Evolutionary conservation across 2,888 invertebrate species (phyloP), one percentile per base, ranked within the genome.

Genomic region (Catotricha subobsoleta): DNA sequence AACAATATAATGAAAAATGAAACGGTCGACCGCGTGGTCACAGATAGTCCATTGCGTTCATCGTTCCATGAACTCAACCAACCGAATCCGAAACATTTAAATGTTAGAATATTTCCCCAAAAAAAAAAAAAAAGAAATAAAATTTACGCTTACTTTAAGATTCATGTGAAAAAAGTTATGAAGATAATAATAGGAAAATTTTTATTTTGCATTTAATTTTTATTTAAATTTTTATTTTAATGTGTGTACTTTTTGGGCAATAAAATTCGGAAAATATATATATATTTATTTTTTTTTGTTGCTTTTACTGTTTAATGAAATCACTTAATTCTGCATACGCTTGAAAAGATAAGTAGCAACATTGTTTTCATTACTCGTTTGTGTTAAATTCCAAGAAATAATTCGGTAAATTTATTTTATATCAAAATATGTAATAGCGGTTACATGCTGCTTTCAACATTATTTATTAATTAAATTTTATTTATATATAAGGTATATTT

Each of bases 51-150:
- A 31, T 31, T 33, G 33, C 33, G 40, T 40, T 33, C 31, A 40
- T 40, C 49, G 58, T 60, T 60, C 55, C 58, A 58, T 57, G 56
- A 57, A 57, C 58, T 58, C 59, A 58, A 55, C 58, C 59, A 59
- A 60, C 59, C 59, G 59, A 59, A 59, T 57, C 58, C 19, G 36
- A 40, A 33, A 31, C 33, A 33, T 40, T 40, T 40, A 40, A 30
- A 20, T 21, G 20, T 21, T 21, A 29, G 30, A 39, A 39, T 21
- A 31, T 39, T 21, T 33, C 21, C 23, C 31, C 40, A n/a, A 40
- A 40, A 40, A 40, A 35, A 35, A 35, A 35, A 20, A 19, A 35
- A 10, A 35, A 19, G 7, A 25, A 25, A 25, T 8, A 25, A 10
- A 25, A 25, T 8, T 25, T 8, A 25, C 10, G n/a, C n/a, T n/a